Base-by-base conservation (phyloP, 2,113 vertebrate species). In the Ptychochromis oligacanthus region DNA sequence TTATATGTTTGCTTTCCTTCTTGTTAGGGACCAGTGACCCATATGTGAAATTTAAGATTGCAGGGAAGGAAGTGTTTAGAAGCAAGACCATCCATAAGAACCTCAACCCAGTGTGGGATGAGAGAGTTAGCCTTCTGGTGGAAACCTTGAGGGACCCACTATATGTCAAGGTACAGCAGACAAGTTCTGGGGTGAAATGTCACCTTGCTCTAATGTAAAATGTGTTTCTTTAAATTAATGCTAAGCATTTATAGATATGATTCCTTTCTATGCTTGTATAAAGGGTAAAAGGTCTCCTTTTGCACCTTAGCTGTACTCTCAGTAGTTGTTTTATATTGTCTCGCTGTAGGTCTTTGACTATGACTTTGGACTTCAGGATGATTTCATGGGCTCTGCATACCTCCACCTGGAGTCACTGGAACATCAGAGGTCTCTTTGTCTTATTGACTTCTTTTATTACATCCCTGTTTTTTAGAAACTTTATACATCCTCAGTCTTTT, bases 41-140 rank as follows among this genome's bases (percentile, higher is more conserved):
- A 0, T 99, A 99, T 8, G 98, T 99, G 88, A 99, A 99, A 94
- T 98, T 99, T 93, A 99, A 99, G 94, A 95, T 99, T n/a, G 96
- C 96, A 91, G 95, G 98, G 87, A 99, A 98, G 88, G 97, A 99
- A 92, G 96, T 99, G 74, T 99, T 98, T 93, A 97, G 97, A 94
- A 99, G 98, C 93, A 99, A 96, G 93, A 99, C 95, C 86, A 97
- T 99, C 94, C 96, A 98, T 81, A 99, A 99, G 94, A 99, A 97
- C 90, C 97, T 99, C 79, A 99, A 99, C 88, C 98, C 98, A 14
- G 96, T 99, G 36, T 99, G 98, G 98, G 98, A 99, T 4, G 98
- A 99, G 94, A 96, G 96, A 90, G 83, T 95, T 34, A 96, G 80
- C 28, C 89, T 99, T 85, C 91, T 98, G 60, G 93, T 97, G 91